Base-by-base conservation (phyloP, 2,888 invertebrate genomes). In the Drosophila percnosoma region DNA sequence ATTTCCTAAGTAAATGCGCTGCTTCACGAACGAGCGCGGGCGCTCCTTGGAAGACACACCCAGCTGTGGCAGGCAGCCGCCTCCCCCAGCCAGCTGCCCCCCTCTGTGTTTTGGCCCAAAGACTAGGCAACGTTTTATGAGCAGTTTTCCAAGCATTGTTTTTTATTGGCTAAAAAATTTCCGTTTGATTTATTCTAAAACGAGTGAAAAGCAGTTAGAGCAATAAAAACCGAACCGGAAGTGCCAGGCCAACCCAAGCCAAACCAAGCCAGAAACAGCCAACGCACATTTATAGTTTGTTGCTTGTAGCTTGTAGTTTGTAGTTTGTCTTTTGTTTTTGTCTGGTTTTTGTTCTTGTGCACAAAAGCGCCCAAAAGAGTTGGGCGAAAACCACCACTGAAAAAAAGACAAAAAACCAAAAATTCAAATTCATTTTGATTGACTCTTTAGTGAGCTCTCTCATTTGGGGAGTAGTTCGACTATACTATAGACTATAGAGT, bases 101-200 rank as follows among this genome's bases (percentile, higher is more conserved):
- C 21, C 24, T 5, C 7, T 52, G 29, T 18, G 21, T 15, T 40
- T 29, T 40, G 24, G 62, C 42, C 52, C 18, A 40, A 71, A 55
- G 64, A 55, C 73, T 60, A 11, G 69, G 69, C 67, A 65, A 55
- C 49, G 57, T 65, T 72, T 72, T 62, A 67, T 82, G 68, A 79
- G 52, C 27, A 38, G 38, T 55, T 54, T 38, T 55, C 29, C 55
- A n/a, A 18, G 67, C 69, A 68, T 68, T 74, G 58, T 74, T 69
- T 65, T 66, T 67, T 65, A 77, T 71, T 78, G 75, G 78, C 58
- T 48, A 38, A 42, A 64, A 55, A 70, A 45, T 81, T 91, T 90
- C 86, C 91, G 79, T 83, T 89, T 90, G 91, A 91, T 91, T 91
- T 90, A 85, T 80, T 91, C 86, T 82, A 76, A 89, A 82, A 53